Evolutionary conservation across 2,113 vertebrate genomes (phyloP).

Genomic region (human (Homo sapiens)): GRCh38 chr7:152439001-152439500

Average conservation of each 20-base stretch:
- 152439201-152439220: background rate
- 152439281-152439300: background rate
- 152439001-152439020: background rate
- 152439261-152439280: background rate
- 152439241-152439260: background rate
- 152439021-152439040: background rate
- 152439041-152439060: background rate
- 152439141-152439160: background rate
- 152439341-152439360: too few relatives aligned
- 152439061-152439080: background rate
- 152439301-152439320: background rate
- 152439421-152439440: too few relatives aligned
- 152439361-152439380: too few relatives aligned
- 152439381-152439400: too few relatives aligned
- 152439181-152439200: background rate
- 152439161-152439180: background rate
- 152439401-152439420: too few relatives aligned
- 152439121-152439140: background rate
- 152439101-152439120: background rate
- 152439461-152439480: too few relatives aligned
- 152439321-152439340: too few relatives aligned
- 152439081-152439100: background rate
- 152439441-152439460: too few relatives aligned
- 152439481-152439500: too few relatives aligned
- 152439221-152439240: background rate